Evolutionary conservation across 2,888 invertebrate species (phyloP).

Genomic region (Ophonus ardosiacus): DNA sequence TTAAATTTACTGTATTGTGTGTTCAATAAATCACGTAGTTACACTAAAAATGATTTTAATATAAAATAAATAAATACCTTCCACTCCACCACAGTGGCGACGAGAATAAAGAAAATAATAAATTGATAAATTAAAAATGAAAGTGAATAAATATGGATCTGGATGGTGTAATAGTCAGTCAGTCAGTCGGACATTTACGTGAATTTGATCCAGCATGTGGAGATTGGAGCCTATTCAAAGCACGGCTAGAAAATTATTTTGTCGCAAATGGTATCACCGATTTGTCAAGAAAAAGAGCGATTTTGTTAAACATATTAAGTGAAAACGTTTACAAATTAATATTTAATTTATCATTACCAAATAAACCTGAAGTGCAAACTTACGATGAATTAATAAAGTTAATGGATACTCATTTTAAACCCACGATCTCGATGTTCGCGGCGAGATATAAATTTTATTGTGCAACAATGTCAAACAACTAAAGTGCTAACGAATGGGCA

Average conservation of each 20-base stretch:
- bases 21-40: too few relatives aligned
- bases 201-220: slow-evolving; percentile 62
- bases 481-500: slow-evolving; percentile 63
- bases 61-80: too few relatives aligned
- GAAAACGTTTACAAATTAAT: slow-evolving; percentile 63
- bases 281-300: slow-evolving; percentile 33
- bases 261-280: slow-evolving; percentile 36
- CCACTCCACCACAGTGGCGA: slow-evolving; percentile 26
- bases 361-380: slow-evolving; percentile 43
- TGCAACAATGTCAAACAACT: slow-evolving; percentile 45
- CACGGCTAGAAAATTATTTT: slow-evolving; percentile 62
- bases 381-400: slow-evolving; percentile 56
- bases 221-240: slow-evolving; percentile 63
- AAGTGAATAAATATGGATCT: not conserved
- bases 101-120: too few relatives aligned
- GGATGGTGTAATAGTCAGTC: too few relatives aligned
- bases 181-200: slow-evolving; percentile 57
- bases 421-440: slow-evolving; percentile 58
- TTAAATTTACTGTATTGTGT: too few relatives aligned
- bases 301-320: slow-evolving; percentile 52
- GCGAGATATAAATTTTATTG: slow-evolving; percentile 62
- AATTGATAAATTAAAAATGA: too few relatives aligned
- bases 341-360: slow-evolving; percentile 57
- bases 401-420: slow-evolving; percentile 61
- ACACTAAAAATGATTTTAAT: too few relatives aligned